These are phyloP conservation scores for Sycophaga agraensis DNA, from an alignment of 1,140 invertebrate genomes.

Conservation along the genomic window DNA sequence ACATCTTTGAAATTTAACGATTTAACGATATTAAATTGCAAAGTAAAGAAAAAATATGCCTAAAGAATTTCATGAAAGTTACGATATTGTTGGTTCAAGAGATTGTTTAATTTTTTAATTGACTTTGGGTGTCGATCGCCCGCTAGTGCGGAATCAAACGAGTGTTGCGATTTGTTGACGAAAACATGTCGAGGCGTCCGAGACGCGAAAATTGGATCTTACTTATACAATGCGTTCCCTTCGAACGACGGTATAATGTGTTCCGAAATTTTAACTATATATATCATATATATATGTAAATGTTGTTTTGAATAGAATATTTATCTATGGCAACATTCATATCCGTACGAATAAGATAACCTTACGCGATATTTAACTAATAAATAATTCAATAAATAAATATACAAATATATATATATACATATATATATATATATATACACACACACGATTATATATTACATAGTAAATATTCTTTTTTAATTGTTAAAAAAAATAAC, in stretches of 20 bases:
- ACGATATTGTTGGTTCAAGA: conserved; percentile 14
- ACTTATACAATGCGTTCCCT: background rate
- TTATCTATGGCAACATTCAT: background rate
- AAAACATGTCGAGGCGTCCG: background rate
- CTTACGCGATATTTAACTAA: background rate
- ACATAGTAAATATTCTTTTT: too few relatives aligned
- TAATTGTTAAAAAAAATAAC: too few relatives aligned
- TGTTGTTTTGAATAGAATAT: conserved; percentile 14
- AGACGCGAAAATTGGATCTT: conserved; percentile 6
- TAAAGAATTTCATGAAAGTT: background rate
- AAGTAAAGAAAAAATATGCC: background rate
- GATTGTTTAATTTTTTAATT: conserved; percentile 20
- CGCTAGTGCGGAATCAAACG: background rate
- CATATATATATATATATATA: too few relatives aligned
- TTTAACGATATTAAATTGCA: too few relatives aligned
- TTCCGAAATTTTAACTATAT: background rate
- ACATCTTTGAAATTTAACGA: background rate
- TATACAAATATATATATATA: too few relatives aligned
- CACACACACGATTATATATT: too few relatives aligned
- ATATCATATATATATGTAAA: conserved; percentile 17
- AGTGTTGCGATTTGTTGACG: background rate
- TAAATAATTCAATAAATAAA: background rate
- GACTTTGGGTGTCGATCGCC: conserved; percentile 12
- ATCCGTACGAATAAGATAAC: background rate
- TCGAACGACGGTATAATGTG: background rate